Evolutionary conservation across 2,113 vertebrate genomes (phyloP).

Genomic region (Ibidorhyncha struthersii): DNA sequence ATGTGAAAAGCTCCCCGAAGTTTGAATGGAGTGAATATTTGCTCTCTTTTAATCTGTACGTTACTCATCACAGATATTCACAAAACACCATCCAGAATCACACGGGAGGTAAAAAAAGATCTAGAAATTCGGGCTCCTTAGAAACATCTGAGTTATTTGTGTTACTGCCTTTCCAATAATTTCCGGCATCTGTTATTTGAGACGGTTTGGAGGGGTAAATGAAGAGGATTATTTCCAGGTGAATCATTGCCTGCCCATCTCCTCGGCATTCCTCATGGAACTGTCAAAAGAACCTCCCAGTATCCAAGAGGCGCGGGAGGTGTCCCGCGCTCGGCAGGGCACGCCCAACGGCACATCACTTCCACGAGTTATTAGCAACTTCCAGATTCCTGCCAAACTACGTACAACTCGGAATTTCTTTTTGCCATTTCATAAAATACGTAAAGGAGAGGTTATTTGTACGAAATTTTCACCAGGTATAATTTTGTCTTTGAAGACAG

Average conservation of each 20-base stretch:
- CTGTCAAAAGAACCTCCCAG: neutral
- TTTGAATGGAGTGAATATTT: neutral
- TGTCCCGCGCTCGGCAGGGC: neutral
- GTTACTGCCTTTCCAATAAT: neutral
- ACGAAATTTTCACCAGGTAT: neutral
- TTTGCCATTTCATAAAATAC: neutral
- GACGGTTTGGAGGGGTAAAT: neutral
- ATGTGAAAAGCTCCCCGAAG: neutral
- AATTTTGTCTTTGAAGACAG: neutral
- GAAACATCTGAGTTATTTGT: neutral
- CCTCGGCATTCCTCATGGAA: neutral
- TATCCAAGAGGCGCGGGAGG: neutral
- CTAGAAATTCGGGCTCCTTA: neutral
- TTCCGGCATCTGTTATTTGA: neutral
- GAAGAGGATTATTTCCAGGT: neutral
- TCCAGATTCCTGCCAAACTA: neutral
- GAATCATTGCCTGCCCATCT: neutral
- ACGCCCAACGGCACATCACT: too few relatives aligned
- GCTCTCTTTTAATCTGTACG: neutral
- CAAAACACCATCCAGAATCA: neutral
- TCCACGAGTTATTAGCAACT: neutral
- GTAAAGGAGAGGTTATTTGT: neutral
- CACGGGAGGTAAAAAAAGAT: neutral
- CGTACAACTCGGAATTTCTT: neutral
- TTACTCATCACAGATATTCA: neutral